Evolutionary conservation across 2,113 vertebrate genomes (phyloP).

Genomic region (Orthonyx spaldingii): DNA sequence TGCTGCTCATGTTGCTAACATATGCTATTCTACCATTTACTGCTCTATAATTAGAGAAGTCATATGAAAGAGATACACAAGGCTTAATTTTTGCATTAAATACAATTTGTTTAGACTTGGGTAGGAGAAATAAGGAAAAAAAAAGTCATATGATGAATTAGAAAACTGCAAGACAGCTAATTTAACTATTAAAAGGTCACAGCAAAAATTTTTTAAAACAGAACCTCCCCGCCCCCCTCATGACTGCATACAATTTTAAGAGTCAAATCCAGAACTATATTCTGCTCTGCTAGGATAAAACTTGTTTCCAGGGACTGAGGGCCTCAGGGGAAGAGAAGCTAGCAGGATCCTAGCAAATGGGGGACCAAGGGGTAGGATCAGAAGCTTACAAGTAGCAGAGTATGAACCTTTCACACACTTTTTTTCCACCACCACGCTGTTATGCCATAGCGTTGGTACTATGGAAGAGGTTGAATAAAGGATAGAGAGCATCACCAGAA

Average conservation of each 20-base stretch:
- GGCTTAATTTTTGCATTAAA: slow-evolving; percentile 63
- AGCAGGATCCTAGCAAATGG: not conserved
- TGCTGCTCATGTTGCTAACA: slow-evolving; percentile 76
- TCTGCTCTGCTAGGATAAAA: not conserved
- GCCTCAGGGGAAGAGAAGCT: not conserved
- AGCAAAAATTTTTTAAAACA: not conserved
- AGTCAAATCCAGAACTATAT: not conserved
- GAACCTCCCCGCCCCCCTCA: not conserved
- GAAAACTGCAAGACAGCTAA: not conserved
- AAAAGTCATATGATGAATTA: not conserved
- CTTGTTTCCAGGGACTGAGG: not conserved
- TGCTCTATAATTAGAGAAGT: slow-evolving; percentile 72
- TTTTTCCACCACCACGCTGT: not conserved
- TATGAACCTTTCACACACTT: not conserved
- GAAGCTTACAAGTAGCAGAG: not conserved
- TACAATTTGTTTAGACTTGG: slow-evolving; percentile 50
- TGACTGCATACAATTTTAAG: not conserved
- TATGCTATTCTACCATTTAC: slow-evolving; percentile 68
- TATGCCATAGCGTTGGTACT: not conserved
- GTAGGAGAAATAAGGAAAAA: slow-evolving; percentile 22
- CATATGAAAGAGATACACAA: slow-evolving; percentile 67
- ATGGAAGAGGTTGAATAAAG: not conserved
- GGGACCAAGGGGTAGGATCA: not conserved
- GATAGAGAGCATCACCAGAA: not conserved
- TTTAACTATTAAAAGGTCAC: not conserved